These are phyloP conservation scores for Lottia scabra DNA, from an alignment of 2,888 invertebrate genomes.

Conservation along the genomic window DNA sequence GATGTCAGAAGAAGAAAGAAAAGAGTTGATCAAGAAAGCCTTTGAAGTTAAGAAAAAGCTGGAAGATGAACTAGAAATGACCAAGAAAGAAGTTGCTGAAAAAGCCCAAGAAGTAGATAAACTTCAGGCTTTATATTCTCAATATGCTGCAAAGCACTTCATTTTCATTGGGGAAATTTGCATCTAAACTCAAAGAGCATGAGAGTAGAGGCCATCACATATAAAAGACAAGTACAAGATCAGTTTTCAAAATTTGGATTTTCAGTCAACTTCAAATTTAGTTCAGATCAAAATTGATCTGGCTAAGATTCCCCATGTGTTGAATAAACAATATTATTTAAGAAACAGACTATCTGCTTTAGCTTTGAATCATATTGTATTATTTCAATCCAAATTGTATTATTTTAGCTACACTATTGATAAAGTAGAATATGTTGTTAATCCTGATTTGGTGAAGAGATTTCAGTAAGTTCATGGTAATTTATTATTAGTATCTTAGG, in stretches of 20 bases:
- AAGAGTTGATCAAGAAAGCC: slow-evolving; percentile 57
- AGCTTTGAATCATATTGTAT: too few species aligned
- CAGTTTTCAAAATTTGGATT: too few species aligned
- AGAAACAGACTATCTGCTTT: too few species aligned
- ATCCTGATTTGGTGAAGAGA: slow-evolving; percentile 42
- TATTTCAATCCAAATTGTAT: neutral
- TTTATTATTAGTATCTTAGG: too few species aligned
- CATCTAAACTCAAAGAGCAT: neutral
- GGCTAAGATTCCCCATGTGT: too few species aligned
- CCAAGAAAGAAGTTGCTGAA: slow-evolving; percentile 52
- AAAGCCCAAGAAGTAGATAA: slow-evolving; percentile 52
- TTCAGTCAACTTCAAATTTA: too few species aligned
- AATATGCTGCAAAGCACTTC: too few species aligned
- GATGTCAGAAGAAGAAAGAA: slow-evolving; percentile 56
- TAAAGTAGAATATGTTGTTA: slow-evolving; percentile 57
- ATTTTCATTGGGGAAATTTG: neutral
- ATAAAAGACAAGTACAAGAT: too few species aligned
- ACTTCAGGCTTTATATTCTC: slow-evolving; percentile 49
- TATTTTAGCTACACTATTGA: slow-evolving; percentile 36
- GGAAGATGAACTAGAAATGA: slow-evolving; percentile 50
- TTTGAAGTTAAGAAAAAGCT: slow-evolving; percentile 53
- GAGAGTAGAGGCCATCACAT: too few species aligned
- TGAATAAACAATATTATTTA: too few species aligned
- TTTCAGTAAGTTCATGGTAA: slow-evolving; percentile 43
- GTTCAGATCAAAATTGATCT: too few species aligned